These are phyloP conservation scores for Trichacis sp. DNA, from an alignment of 2,888 invertebrate genomes.

Conservation along the genomic window DNA sequence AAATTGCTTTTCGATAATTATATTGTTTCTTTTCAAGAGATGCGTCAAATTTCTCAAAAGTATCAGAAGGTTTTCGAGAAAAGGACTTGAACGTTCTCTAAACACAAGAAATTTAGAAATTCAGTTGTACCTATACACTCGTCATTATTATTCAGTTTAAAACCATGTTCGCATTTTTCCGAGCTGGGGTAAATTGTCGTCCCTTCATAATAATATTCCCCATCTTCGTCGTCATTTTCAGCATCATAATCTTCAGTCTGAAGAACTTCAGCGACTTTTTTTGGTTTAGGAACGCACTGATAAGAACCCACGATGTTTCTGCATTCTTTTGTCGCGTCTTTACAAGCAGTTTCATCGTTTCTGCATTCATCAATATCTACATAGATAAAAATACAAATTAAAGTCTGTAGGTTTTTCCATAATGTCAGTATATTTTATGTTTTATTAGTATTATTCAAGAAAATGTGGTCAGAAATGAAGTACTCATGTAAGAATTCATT, in stretches of 20 bases:
- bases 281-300: slow-evolving; percentile 71
- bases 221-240: slow-evolving; percentile 53
- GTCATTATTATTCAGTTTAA: slow-evolving; percentile 68
- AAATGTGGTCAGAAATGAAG: too few relatives aligned
- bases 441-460: too few relatives aligned
- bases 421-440: too few relatives aligned
- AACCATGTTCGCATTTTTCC: slow-evolving; percentile 66
- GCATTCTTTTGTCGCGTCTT: slow-evolving; percentile 74
- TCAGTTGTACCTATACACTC: slow-evolving; percentile 65
- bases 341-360: slow-evolving; percentile 79
- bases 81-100: too few relatives aligned
- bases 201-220: slow-evolving; percentile 48
- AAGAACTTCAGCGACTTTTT: slow-evolving; percentile 54
- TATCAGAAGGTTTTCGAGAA: too few relatives aligned
- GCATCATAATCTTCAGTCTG: slow-evolving; percentile 59
- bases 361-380: slow-evolving; percentile 84
- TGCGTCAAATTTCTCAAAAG: too few relatives aligned
- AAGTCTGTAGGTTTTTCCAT: too few relatives aligned
- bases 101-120: slow-evolving; percentile 1
- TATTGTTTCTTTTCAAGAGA: too few relatives aligned
- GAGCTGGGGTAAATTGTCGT: slow-evolving; percentile 55
- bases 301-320: slow-evolving; percentile 85
- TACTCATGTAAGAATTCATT: too few relatives aligned
- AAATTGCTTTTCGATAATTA: too few relatives aligned
- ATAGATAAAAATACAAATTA: too few relatives aligned